Evolutionary conservation across 2,797 vertebrate genomes (phyloP), one percentile per base, ranked within the genome.

Genomic region (Scomberomorus guttatus): DNA sequence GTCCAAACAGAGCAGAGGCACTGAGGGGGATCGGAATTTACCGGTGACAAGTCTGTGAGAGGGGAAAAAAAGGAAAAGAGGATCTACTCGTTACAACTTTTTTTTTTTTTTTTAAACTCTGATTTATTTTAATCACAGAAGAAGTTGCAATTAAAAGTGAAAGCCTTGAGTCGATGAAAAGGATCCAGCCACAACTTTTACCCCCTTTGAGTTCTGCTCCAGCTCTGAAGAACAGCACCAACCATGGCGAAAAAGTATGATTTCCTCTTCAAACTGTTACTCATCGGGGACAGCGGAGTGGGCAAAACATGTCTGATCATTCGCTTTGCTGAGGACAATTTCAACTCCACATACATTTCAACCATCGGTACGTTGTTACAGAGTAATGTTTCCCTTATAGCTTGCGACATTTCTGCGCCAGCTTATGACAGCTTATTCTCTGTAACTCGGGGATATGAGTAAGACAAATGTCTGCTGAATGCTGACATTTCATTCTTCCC

Each of bases 201-300:
- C 51, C 37, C 10, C 3, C 4, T 20, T 55, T 66, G 15, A 54
- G 8, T 50, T 50, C 8, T 63, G 46, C 50, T 55, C 11, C 12
- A 63, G 57, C 60, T 82, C 44, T 65, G 57, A 81, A 32, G 56
- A 85, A 44, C 50, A 69, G 44, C 78, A 69, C 34, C 61, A 22
- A 74, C 11, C 42, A 98, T 98, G 97, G 97, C 98, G 93, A 98
- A 98, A 94, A 97, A 98, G 86, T 99, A 99, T 86, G 98, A 99
- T 93, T 97, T 97, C 88, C 97, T 99, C 77, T 99, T 96, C 94
- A 99, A 99, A 85, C 66, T 99, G 85, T 87, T 99, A 62, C 96
- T 99, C 39, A 98, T 99, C 90, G 98, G 98, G 65, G 98, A 99
- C 94, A 98, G 97, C n/a, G 98, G 98, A 58, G 98, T 99, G 61